phyloP scores from a whole-genome alignment of 2,113 vertebrate genomes.

The Trematomus loennbergii region DNA sequence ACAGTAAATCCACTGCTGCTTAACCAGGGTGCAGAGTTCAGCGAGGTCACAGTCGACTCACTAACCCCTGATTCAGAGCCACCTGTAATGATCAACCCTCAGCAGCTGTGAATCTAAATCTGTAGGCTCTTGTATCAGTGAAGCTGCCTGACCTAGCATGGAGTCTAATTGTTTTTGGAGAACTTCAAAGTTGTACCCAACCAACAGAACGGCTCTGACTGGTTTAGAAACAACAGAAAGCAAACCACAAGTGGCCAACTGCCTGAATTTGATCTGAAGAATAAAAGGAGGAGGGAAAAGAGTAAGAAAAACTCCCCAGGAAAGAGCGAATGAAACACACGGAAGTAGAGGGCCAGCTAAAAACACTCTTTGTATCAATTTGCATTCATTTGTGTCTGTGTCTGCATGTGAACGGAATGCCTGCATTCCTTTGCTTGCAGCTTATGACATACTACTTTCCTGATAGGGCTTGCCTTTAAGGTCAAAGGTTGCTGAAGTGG shows the following conservation, averaged over 20 bases:
- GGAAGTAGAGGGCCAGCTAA: not conserved
- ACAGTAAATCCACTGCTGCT: not conserved
- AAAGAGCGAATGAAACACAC: too few relatives aligned
- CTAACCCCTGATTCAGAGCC: too few relatives aligned
- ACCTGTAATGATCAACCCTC: too few relatives aligned
- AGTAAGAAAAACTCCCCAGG: not conserved
- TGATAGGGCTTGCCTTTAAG: not conserved
- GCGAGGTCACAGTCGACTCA: too few relatives aligned
- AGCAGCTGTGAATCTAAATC: too few relatives aligned
- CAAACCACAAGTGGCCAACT: slow-evolving; percentile 7
- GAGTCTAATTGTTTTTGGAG: not conserved
- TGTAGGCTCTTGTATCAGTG: not conserved
- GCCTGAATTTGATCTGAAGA: slow-evolving; percentile 66
- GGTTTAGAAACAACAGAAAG: slow-evolving; percentile 28
- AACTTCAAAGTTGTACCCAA: slow-evolving; percentile 11
- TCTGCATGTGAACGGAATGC: not conserved
- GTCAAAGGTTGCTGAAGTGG: slow-evolving; percentile 65
- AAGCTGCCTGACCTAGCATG: not conserved
- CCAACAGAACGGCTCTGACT: slow-evolving; percentile 25
- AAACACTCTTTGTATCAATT: not conserved
- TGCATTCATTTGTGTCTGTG: not conserved
- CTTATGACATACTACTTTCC: slow-evolving; percentile 3
- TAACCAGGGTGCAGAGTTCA: too few relatives aligned
- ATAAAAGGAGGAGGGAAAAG: slow-evolving; percentile 30
- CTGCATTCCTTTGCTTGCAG: not conserved